Evolutionary conservation across 1,140 invertebrate genomes (phyloP), one percentile per base, ranked within the genome.

Genomic region (Nephila pilipes): DNA sequence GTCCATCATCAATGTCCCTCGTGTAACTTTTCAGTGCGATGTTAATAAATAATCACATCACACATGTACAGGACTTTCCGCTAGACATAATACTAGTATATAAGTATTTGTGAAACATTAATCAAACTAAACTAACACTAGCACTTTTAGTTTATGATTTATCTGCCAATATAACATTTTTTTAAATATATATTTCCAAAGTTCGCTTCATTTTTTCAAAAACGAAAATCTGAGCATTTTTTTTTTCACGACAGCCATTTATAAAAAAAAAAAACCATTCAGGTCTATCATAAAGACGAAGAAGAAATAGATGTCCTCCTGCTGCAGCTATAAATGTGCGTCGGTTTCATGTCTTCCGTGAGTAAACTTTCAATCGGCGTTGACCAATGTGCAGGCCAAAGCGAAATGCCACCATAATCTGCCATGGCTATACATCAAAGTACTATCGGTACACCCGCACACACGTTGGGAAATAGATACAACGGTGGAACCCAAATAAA

Each of bases 331-430:
- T 83, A 83, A 83, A 83, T 83, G 81, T 57, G 81, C 54, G 46
- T 63, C 60, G 18, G 38, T 32, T 92, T 60, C 90, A 92, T 85
- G 63, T 57, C 58, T 69, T 92, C 60, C 90, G 90, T 92, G 90
- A 92, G 80, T 36, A 60, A 65, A 92, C 60, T 92, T 85, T 85
- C 90, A 92, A 92, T 92, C 58, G 46, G 38, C 25, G 58, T 57
- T 85, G 90, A 92, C 80, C 90, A 92, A 92, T 75, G 81, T 55
- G 58, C 32, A 38, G 85, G 54, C 22, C 38, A 36, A 14, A 57
- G 20, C 36, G 90, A 65, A 92, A 92, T 93, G 91, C 91, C 91
- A 80, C 25, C 29, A 8, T 93, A 93, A 93, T 87, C 91, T 93
- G 25, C 14, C 6, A 0, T 5, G 6, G 57, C 81, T 60, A 93